These are phyloP conservation scores for Planococcus citri DNA, from an alignment of 1,140 invertebrate genomes.

Conservation along the genomic window DNA sequence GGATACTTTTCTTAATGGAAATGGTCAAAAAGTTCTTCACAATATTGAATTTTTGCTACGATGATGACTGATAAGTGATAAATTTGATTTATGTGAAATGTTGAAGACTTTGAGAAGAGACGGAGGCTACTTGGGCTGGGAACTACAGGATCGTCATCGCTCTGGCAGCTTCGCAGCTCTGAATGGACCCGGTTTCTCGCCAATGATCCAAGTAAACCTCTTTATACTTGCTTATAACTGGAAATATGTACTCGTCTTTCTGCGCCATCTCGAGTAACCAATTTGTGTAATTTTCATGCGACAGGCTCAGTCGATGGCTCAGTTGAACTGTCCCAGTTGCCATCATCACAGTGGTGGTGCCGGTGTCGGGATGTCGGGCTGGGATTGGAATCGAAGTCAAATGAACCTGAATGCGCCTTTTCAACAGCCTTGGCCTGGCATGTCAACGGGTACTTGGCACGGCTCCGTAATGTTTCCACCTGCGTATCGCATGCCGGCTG, in stretches of 20 bases:
- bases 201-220: constrained; percentile 37
- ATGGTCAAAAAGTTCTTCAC: too few species aligned
- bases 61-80: too few species aligned
- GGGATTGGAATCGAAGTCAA: constrained; percentile 35
- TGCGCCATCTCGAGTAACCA: neutral
- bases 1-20: too few species aligned
- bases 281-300: constrained; percentile 17
- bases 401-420: constrained; percentile 39
- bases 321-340: constrained; percentile 45
- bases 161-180: constrained; percentile 27
- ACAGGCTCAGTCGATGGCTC: constrained; percentile 59
- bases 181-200: constrained; percentile 30
- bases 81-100: neutral
- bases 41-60: too few species aligned
- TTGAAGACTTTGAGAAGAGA: constrained; percentile 33
- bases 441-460: constrained; percentile 34
- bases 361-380: constrained; percentile 30
- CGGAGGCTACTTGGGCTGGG: constrained; percentile 37
- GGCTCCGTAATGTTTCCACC: constrained; percentile 25
- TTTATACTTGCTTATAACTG: neutral
- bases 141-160: constrained; percentile 30
- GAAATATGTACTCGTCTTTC: neutral
- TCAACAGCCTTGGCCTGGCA: constrained; percentile 31
- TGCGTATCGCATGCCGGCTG: neutral
- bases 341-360: constrained; percentile 37